Percentiles rank a stretch among this genome's conserved stretches.
Conservation (phyloP, 2,797 vertebrate genomes). For the Mycteria americana region DNA sequence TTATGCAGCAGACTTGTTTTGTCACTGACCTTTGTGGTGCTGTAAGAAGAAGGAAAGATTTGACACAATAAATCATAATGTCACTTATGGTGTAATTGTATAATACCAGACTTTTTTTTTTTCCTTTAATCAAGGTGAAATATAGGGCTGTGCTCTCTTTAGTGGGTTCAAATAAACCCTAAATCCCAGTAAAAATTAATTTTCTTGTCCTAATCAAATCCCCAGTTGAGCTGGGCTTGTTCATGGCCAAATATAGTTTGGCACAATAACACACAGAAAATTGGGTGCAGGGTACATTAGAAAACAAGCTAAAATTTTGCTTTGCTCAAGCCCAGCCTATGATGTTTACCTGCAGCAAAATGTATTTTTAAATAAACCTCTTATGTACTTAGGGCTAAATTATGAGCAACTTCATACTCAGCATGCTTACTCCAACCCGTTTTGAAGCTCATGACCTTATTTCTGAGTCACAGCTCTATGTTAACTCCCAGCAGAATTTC, state of each 20-base stretch:
- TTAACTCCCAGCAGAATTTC: not conserved
- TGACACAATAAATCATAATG: slow-evolving; percentile 55
- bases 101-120: not conserved
- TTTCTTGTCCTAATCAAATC: slow-evolving; percentile 40
- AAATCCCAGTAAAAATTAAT: slow-evolving; percentile 45
- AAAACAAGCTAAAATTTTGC: not conserved
- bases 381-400: not conserved
- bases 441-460: not conserved
- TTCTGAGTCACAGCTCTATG: not conserved
- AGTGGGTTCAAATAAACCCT: slow-evolving; percentile 6
- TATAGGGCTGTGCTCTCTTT: not conserved
- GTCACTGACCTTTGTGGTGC: slow-evolving; percentile 33
- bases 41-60: not conserved
- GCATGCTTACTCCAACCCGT: not conserved
- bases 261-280: not conserved
- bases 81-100: slow-evolving; percentile 46
- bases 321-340: not conserved
- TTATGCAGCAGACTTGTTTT: not conserved
- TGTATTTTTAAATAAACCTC: not conserved
- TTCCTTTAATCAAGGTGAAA: slow-evolving; percentile 56
- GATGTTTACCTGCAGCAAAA: not conserved
- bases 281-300: not conserved
- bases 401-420: not conserved
- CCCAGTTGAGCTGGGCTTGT: not conserved
- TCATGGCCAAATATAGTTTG: not conserved